Conservation (phyloP, 2,113 vertebrate species). For the Cavia aperea region DNA sequence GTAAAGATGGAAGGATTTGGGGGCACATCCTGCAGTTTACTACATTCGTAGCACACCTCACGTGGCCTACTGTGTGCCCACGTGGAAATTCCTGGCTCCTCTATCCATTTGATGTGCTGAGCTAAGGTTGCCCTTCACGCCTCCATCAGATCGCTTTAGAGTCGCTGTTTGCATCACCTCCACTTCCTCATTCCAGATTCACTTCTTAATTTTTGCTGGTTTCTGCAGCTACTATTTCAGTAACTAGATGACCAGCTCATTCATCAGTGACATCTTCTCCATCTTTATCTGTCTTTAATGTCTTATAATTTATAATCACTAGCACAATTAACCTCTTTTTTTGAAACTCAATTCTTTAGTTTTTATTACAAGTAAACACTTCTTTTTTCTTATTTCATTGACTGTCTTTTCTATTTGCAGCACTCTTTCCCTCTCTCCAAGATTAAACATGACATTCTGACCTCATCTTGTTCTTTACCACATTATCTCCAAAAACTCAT, state of each 20-base stretch:
- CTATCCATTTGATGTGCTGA: neutral
- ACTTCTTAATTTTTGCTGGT: neutral
- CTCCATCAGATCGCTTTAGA: neutral
- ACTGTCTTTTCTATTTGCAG: neutral
- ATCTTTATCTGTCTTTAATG: neutral
- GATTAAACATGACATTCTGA: neutral
- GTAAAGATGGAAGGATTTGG: neutral
- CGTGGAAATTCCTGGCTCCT: neutral
- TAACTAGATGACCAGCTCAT: neutral
- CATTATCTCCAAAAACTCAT: neutral
- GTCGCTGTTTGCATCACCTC: neutral
- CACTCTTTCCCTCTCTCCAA: neutral
- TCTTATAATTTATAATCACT: neutral
- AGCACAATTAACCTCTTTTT: neutral
- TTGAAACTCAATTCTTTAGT: neutral
- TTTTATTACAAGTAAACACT: neutral
- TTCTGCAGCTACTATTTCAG: neutral
- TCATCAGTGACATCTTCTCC: neutral
- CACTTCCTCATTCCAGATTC: neutral
- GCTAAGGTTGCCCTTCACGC: neutral
- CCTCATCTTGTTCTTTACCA: neutral
- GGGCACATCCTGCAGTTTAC: neutral
- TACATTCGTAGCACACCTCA: accelerated
- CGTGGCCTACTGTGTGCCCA: neutral
- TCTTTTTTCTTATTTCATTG: neutral